Evolutionary conservation across 2,797 vertebrate species (phyloP).

Genomic region (Chaetophractus vellerosus): DNA sequence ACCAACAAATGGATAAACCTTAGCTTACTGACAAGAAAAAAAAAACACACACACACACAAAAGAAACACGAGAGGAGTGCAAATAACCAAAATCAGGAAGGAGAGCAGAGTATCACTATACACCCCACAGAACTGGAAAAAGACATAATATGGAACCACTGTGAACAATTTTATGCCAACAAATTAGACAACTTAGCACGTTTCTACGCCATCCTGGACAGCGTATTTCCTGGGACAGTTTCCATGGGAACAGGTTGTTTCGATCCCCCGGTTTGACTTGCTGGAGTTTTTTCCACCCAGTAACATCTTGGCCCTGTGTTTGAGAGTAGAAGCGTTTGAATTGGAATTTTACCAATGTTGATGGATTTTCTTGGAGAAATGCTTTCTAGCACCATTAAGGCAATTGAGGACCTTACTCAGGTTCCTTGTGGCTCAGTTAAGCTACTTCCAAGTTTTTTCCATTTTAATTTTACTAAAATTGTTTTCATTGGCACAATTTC

Average conservation of each 20-base stretch:
- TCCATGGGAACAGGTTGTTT: not conserved
- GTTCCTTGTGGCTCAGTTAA: slow-evolving; percentile 32
- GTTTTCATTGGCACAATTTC: slow-evolving; percentile 60
- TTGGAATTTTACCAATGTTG: not conserved
- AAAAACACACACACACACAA: not conserved
- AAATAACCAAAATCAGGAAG: not conserved
- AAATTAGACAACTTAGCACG: not conserved
- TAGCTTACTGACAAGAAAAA: not conserved
- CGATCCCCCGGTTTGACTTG: not conserved
- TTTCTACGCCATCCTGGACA: fast-evolving
- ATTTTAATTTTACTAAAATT: slow-evolving; percentile 62
- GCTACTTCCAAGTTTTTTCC: not conserved
- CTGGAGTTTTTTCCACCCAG: not conserved
- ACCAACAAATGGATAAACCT: not conserved
- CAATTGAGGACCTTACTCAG: slow-evolving; percentile 20
- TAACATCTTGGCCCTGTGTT: slow-evolving; percentile 15
- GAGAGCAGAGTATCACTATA: not conserved
- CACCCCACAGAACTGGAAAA: not conserved
- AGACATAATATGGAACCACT: not conserved
- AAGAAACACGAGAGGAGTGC: not conserved
- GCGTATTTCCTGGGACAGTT: not conserved
- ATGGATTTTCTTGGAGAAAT: slow-evolving; percentile 45
- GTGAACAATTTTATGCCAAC: not conserved
- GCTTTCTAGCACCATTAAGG: not conserved
- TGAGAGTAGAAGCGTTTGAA: slow-evolving; percentile 29